Conservation (phyloP, 2,888 invertebrate species). For the Aleiodes testaceus region DNA sequence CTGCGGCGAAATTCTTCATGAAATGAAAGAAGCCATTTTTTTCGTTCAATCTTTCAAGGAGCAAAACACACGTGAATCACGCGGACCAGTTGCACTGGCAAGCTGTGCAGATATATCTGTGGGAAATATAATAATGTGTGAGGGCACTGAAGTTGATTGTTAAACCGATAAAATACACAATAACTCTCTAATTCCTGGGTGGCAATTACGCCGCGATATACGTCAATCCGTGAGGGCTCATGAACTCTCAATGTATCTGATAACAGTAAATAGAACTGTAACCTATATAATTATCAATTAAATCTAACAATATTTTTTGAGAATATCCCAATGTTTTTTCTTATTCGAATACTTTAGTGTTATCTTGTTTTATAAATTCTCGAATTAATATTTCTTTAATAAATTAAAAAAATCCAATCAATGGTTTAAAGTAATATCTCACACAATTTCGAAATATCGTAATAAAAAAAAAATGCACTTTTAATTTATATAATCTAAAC, state of each 20-base stretch:
- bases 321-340: too few relatives aligned
- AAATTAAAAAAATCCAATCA: too few relatives aligned
- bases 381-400: too few relatives aligned
- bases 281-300: constrained; percentile 27
- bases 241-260: constrained; percentile 19
- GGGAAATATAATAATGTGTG: constrained; percentile 36
- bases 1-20: not conserved
- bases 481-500: too few relatives aligned
- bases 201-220: constrained; percentile 25
- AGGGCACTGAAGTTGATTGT: constrained; percentile 16
- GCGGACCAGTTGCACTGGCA: not conserved
- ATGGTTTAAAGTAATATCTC: too few relatives aligned
- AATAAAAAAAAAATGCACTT: too few relatives aligned
- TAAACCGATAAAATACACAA: constrained; percentile 19
- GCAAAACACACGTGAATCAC: not conserved
- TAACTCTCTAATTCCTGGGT: constrained; percentile 32
- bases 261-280: constrained; percentile 22
- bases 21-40: constrained; percentile 9
- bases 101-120: constrained; percentile 14
- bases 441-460: too few relatives aligned
- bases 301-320: not conserved
- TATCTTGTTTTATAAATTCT: too few relatives aligned
- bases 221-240: constrained; percentile 14
- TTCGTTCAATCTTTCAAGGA: not conserved
- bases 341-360: too few relatives aligned